Evolutionary conservation across 1,140 invertebrate species (phyloP), one percentile per base, ranked within the genome.

Genomic region (Drosophila hydei): DNA sequence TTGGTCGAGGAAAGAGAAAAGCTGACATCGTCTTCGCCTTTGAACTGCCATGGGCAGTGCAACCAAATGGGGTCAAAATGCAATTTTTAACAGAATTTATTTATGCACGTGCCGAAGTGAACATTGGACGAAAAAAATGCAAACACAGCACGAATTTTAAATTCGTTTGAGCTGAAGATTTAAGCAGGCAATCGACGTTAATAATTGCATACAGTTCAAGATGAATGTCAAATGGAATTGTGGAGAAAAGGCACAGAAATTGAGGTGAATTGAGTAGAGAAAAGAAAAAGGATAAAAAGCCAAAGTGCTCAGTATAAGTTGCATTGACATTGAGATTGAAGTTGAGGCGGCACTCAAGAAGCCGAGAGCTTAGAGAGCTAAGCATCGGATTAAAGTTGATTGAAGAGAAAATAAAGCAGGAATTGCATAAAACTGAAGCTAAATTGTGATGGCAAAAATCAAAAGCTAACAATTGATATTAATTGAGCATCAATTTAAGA

Each of bases 1-100:
- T 16, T 25, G 18, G 30, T 36, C 23, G n/a, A 8, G 4, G 27
- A 5, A 1, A 19, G 16, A 58, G 25, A 8, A 21, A 54, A 40
- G 61, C 55, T 50, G 45, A 52, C 56, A 68, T 18, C 47, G 36
- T 59, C 55, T 67, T 59, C 40, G 56, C 25, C 16, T 27, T 56
- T 67, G 45, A 61, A 74, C 43, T 70, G 55, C 42, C 47, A 63
- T 23, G 55, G 51, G 50, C 76, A 52, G 61, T 77, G 75, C 76
- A 79, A 64, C 71, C 60, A 58, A 79, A 79, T 65, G 64, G 62
- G 65, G 79, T 59, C 62, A 14, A 77, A 63, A 79, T 79, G 48
- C 48, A 63, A 52, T 63, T 63, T 62, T 63, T 62, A 50, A 47
- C 38, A 16, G 52, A 71, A 79, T 79, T 79, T 79, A 79, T 79